Evolutionary conservation across 2,888 invertebrate genomes (phyloP).

Genomic region (Sycophila texana): DNA sequence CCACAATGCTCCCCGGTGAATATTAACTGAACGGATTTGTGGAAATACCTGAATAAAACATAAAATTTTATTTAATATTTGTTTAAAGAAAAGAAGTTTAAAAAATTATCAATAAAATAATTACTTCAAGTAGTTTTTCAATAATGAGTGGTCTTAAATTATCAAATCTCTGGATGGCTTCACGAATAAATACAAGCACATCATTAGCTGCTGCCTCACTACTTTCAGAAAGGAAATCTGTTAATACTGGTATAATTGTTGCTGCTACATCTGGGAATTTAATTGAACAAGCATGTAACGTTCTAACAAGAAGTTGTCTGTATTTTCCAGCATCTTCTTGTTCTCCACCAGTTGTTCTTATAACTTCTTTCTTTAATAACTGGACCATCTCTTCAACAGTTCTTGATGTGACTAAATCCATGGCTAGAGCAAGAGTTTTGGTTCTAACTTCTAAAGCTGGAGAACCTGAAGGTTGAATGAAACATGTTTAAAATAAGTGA

Average conservation of each 20-base stretch:
- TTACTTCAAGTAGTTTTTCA: conserved; percentile 77
- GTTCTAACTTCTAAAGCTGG: conserved; percentile 96
- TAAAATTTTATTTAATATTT: conserved; percentile 41
- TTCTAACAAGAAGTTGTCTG: conserved; percentile 94
- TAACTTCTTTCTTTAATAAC: conserved; percentile 93
- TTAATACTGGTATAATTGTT: conserved; percentile 94
- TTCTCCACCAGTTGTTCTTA: conserved; percentile 91
- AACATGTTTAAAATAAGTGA: not conserved
- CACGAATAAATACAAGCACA: conserved; percentile 95
- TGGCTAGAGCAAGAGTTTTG: conserved; percentile 88
- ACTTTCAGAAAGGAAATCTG: conserved; percentile 93
- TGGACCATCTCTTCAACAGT: conserved; percentile 97
- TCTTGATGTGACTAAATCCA: conserved; percentile 93
- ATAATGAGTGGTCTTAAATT: conserved; percentile 88
- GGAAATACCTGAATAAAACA: conserved; percentile 88
- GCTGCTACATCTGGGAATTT: conserved; percentile 97
- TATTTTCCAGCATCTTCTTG: conserved; percentile 98
- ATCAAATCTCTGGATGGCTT: conserved; percentile 96
- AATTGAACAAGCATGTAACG: conserved; percentile 94
- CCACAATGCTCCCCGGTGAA: conserved; percentile 97
- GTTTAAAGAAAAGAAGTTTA: not conserved
- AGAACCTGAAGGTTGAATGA: conserved; percentile 63
- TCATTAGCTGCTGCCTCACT: conserved; percentile 94
- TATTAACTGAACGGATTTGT: conserved; percentile 92
- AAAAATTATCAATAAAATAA: conserved; percentile 17